Evolutionary conservation across 2,888 invertebrate species (phyloP).

Genomic region (Melieria picta): DNA sequence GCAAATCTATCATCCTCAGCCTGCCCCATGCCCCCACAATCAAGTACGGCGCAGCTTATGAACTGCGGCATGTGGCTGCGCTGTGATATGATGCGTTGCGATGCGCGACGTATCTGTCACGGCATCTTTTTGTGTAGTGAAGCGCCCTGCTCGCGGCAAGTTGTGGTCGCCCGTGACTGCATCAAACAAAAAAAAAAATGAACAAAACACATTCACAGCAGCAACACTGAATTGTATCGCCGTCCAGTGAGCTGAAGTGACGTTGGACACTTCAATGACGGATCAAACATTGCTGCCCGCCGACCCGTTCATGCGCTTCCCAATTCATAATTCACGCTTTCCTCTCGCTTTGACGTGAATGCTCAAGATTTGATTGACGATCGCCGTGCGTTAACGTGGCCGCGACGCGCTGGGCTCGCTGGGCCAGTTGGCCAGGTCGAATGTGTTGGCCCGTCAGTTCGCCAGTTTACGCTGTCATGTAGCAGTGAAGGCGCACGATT

Average conservation of each 20-base stretch:
- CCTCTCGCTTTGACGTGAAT: conserved; percentile 33
- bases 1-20: conserved; percentile 23
- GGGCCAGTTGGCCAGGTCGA: conserved; percentile 15
- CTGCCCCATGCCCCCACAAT: neutral
- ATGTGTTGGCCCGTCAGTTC: neutral
- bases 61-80: too few relatives aligned
- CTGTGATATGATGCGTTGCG: conserved; percentile 10
- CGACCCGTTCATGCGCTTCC: conserved; percentile 4
- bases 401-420: conserved; percentile 8
- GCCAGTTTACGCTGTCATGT: too few relatives aligned
- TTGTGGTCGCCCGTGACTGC: conserved; percentile 3
- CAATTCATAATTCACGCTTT: conserved; percentile 38
- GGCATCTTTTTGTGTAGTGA: conserved; percentile 37
- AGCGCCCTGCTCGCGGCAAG: conserved; percentile 35
- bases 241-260: neutral
- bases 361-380: conserved; percentile 40
- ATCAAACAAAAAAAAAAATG: neutral
- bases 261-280: conserved; percentile 24
- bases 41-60: too few relatives aligned
- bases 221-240: neutral
- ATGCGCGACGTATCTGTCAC: conserved; percentile 38
- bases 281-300: conserved; percentile 10
- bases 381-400: conserved; percentile 36
- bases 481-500: neutral
- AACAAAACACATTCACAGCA: neutral